Conservation (phyloP, 2,888 invertebrate genomes). For the Drosophila borealis region DNA sequence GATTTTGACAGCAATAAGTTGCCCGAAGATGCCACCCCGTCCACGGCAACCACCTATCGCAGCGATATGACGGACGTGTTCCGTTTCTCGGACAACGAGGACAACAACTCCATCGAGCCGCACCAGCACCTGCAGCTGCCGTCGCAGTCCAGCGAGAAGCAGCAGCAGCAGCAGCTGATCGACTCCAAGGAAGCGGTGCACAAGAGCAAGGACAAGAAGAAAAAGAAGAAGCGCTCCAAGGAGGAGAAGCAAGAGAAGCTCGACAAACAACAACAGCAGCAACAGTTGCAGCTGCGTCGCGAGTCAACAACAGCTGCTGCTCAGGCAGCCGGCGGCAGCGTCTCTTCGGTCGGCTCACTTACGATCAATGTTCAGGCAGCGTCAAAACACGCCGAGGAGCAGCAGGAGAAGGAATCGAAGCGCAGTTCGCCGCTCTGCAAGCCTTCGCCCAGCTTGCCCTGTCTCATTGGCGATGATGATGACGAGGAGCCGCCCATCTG, state of each 20-base stretch:
- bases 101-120: slow-evolving; percentile 86
- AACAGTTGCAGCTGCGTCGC: slow-evolving; percentile 87
- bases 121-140: slow-evolving; percentile 67
- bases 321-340: slow-evolving; percentile 4
- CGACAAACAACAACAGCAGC: slow-evolving; percentile 83
- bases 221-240: slow-evolving; percentile 93
- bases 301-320: slow-evolving; percentile 47
- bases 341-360: slow-evolving; percentile 40
- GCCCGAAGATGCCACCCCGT: slow-evolving; percentile 84
- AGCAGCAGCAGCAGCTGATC: neutral
- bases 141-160: slow-evolving; percentile 36
- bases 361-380: slow-evolving; percentile 81
- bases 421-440: slow-evolving; percentile 81
- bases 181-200: slow-evolving; percentile 55
- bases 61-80: slow-evolving; percentile 86
- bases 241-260: slow-evolving; percentile 86
- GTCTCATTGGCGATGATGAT: slow-evolving; percentile 88
- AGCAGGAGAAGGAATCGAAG: slow-evolving; percentile 69
- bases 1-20: slow-evolving; percentile 87
- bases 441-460: slow-evolving; percentile 88
- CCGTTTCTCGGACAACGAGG: slow-evolving; percentile 87
- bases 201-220: slow-evolving; percentile 91
- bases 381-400: slow-evolving; percentile 60
- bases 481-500: slow-evolving; percentile 50
- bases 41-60: slow-evolving; percentile 82